Percentiles rank a stretch among this genome's conserved stretches.
phyloP scores from a whole-genome alignment of 2,113 vertebrate species.

The Ochotona curzoniae region DNA sequence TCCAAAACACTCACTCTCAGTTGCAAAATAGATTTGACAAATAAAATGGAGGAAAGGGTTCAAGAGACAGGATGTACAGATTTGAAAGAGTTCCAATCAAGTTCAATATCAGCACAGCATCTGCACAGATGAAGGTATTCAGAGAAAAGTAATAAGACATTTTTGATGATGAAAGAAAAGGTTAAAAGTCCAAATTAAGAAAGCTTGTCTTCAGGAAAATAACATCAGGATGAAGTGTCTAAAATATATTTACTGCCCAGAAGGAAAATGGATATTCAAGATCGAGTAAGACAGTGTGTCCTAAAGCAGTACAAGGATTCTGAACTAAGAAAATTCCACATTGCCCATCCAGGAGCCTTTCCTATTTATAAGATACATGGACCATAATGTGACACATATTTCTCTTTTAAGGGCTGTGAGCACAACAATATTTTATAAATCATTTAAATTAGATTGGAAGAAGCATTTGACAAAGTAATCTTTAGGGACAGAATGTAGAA shows the following conservation, averaged over 20 bases:
- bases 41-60: conserved; percentile 52
- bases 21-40: conserved; percentile 51
- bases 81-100: conserved; percentile 58
- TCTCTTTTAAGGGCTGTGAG: conserved; percentile 60
- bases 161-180: conserved; percentile 38
- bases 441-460: conserved; percentile 65
- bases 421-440: conserved; percentile 66
- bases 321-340: conserved; percentile 33
- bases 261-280: conserved; percentile 55
- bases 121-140: conserved; percentile 33
- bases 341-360: conserved; percentile 51
- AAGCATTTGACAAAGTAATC: conserved; percentile 64
- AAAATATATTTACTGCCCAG: conserved; percentile 54
- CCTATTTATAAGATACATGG: conserved; percentile 67
- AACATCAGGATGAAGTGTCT: conserved; percentile 53
- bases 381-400: conserved; percentile 48
- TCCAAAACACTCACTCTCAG: conserved; percentile 19
- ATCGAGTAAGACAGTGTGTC: conserved; percentile 51
- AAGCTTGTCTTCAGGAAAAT: conserved; percentile 65
- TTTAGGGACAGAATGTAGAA: conserved; percentile 33
- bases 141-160: conserved; percentile 59
- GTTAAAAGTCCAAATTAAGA: conserved; percentile 62
- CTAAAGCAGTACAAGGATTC: conserved; percentile 46
- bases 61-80: conserved; percentile 1
- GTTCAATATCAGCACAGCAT: conserved; percentile 29